Base-by-base conservation (phyloP, 2,797 vertebrate genomes). In the Gallinago solitaria region DNA sequence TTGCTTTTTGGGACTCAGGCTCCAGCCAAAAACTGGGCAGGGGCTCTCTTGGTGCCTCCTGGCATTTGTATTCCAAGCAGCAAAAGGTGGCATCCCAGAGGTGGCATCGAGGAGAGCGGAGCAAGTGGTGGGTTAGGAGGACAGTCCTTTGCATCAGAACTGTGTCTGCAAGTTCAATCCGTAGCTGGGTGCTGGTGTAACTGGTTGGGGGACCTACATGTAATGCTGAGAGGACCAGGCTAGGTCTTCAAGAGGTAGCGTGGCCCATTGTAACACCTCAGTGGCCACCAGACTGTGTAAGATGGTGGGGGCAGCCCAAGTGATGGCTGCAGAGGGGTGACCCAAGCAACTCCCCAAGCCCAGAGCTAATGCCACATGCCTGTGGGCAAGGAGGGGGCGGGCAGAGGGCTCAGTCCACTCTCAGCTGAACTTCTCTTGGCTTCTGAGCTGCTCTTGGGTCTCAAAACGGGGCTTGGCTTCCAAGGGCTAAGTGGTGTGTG, bases 111-210 rank as follows among this genome's bases (percentile, higher is more conserved):
- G 78, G 54, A 23, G 25, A 41, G 17, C 2, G 18, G 45, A 53
- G 27, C 4, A 51, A 57, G n/a, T 4, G 47, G n/a, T 9, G 30
- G 14, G 24, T 32, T 0, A 0, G 37, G 32, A 51, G 24, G 20
- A 61, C 35, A 15, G 19, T 25, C 20, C 11, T n/a, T 30, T 21
- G n/a, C 7, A 53, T 2, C 0, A 30, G 54, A 27, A 17, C 10
- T 59, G 35, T n/a, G 21, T 25, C 45, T 67, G 37, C 18, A 53
- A 37, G 60, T 21, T 51, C 17, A 9, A 9, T 28, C n/a, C 1
- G 1, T 11, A 60, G 37, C 28, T 47, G 24, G 24, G n/a, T 45
- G 32, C 24, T 59, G 60, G 23, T 35, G 70, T 47, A 17, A 39
- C 28, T 9, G 45, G 24, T 53, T 30, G 25, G 63, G 4, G 33